Percentiles rank a stretch among this genome's conserved stretches.
Evolutionary conservation across 2,797 vertebrate genomes (phyloP).

Genomic region (Phoebastria nigripes): DNA sequence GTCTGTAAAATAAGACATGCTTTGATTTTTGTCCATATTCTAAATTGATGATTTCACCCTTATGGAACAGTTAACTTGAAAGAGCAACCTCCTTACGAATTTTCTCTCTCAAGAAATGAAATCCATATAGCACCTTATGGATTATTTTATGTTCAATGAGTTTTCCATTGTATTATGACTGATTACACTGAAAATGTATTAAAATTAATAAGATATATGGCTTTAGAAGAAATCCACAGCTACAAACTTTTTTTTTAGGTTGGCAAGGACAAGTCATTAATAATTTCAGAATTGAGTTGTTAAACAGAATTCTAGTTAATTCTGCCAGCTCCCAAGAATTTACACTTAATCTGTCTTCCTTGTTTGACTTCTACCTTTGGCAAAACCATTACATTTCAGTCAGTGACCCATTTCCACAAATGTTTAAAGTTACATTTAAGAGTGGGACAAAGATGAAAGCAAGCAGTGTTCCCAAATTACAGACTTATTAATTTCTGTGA

Average conservation of each 20-base stretch:
- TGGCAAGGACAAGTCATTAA: constrained; percentile 35
- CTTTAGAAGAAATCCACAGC: neutral
- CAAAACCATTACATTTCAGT: constrained; percentile 8
- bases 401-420: constrained; percentile 18
- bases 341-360: constrained; percentile 58
- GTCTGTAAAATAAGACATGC: neutral
- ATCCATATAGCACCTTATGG: neutral
- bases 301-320: constrained; percentile 53
- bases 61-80: neutral
- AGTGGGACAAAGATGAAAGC: constrained; percentile 34
- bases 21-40: constrained; percentile 11
- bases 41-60: constrained; percentile 15
- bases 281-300: constrained; percentile 56
- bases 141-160: constrained; percentile 15
- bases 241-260: neutral
- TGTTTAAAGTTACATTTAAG: constrained; percentile 26
- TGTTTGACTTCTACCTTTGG: constrained; percentile 41
- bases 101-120: constrained; percentile 7
- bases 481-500: neutral
- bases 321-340: constrained; percentile 49
- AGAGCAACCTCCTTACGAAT: neutral
- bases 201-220: constrained; percentile 30
- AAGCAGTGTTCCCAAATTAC: constrained; percentile 14
- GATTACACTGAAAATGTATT: neutral
- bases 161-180: constrained; percentile 47